Evolutionary conservation across 2,888 invertebrate species (phyloP), one percentile per base, ranked within the genome.

Genomic region (Syritta pipiens): DNA sequence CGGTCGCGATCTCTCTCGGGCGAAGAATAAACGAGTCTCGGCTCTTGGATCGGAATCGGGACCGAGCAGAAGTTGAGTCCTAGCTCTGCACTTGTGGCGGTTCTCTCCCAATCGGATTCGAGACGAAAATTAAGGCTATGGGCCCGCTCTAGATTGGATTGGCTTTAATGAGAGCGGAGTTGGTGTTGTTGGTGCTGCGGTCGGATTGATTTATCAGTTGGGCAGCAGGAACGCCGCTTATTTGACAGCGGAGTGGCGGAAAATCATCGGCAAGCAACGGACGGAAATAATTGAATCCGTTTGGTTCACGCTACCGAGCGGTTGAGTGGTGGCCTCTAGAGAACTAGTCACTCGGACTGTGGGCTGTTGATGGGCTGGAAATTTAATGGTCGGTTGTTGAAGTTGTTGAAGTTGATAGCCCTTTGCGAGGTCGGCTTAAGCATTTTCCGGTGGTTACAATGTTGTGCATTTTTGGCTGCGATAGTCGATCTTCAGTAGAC

Each of bases 1-100:
- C 79, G 67, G 35, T 67, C 79, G 79, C 79, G 79, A 79, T 79
- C 79, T 79, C 48, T 28, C 37, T 12, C n/a, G n/a, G n/a, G 26
- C 37, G n/a, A 32, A 59, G 55, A 35, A 55, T 49, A 74, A 79
- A 68, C 68, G 24, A 51, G 62, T 72, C 67, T 79, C 60, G 55
- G 42, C 74, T 67, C 14, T 32, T 46, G 7, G 53, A 48, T 35
- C 48, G 17, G 22, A 12, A 48, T 17, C 46, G 22, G 22, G 53
- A 53, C 30, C 37, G 30, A 40, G 37, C 37, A 7, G 48, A 20
- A 48, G 14, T 65, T 55, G 12, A 59, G 68, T 81, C 37, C 72
- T 67, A 65, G 69, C 62, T 40, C 48, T 57, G 35, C 63, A 46
- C 35, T 28, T n/a, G n/a, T 46, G 40, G 49, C 19, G 32, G 9